These are phyloP conservation scores for Apis florea DNA, from an alignment of 1,140 invertebrate species.

Conservation along the genomic window DNA sequence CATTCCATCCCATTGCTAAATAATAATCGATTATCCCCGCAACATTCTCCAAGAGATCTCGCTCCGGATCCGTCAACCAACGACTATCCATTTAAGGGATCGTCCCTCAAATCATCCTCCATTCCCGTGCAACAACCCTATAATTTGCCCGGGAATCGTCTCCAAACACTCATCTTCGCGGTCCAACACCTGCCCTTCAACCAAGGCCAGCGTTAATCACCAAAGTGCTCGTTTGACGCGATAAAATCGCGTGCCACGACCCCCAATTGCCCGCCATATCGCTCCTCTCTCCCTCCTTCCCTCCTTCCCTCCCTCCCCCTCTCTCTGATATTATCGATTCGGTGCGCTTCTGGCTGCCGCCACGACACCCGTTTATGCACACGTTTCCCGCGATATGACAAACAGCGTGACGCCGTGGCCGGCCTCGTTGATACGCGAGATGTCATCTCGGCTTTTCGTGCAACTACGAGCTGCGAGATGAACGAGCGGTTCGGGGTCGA, in stretches of 20 bases:
- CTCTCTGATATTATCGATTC: conserved; percentile 63
- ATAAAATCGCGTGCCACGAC: conserved; percentile 45
- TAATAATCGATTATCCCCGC: too few relatives aligned
- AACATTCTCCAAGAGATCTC: too few relatives aligned
- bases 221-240: background rate
- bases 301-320: conserved; percentile 25
- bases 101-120: background rate
- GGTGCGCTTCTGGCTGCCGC: conserved; percentile 40
- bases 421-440: conserved; percentile 59
- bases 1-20: too few relatives aligned
- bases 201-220: conserved; percentile 22
- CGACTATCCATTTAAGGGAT: background rate
- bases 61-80: too few relatives aligned
- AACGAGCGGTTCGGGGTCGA: background rate
- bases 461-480: background rate
- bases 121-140: background rate
- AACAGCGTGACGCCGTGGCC: conserved; percentile 60
- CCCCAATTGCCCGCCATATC: conserved; percentile 12
- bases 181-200: too few relatives aligned
- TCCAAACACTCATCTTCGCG: background rate
- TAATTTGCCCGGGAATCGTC: background rate
- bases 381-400: conserved; percentile 64
- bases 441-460: conserved; percentile 52
- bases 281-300: conserved; percentile 17
- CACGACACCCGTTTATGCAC: conserved; percentile 64